Base-by-base conservation (phyloP, 2,113 vertebrate genomes). In the Podilymbus podiceps region DNA sequence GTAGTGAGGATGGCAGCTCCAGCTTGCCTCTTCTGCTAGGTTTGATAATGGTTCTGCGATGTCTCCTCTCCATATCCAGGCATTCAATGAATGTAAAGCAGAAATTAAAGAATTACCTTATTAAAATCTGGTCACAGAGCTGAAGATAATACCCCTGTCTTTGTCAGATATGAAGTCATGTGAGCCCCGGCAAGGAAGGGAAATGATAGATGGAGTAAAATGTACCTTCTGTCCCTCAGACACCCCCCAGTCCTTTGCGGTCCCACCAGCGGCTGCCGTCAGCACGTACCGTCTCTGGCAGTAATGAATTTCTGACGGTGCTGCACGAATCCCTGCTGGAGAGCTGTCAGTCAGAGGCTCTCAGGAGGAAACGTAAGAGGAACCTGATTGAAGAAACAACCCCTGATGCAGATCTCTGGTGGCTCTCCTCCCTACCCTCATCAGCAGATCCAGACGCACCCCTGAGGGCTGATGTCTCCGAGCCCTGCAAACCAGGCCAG, bases 111-210 rank as follows among this genome's bases (percentile, higher is more conserved):
- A 92, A 84, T 5, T 49, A 24, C 38, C 64, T 93, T 40, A 50
- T 93, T 95, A 94, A 93, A 95, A 88, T 90, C 40, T 84, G 30
- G 83, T 85, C 81, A 76, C 78, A 94, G 67, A 87, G 27, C 68
- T 63, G 81, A 87, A 93, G 85, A 73, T 83, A 90, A 93, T 60
- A 81, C 44, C 52, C 55, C 69, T 89, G 19, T 25, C 63, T 89
- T 94, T 90, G 50, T 81, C 47, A 56, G 81, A 76, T 56, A 69
- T 0, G 11, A 66, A 95, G 56, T 91, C 85, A 80, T 0, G 0
- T 1, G 5, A 90, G 50, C 30, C 33, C 49, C 58, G 69, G 76
- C 63, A 94, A 86, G 50, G 59, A 81, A 74, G 60, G 50, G 44
- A n/a, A 75, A 77, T 60, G 64, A 90, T n/a, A 50, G 82, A 56